Evolutionary conservation across 1,140 invertebrate genomes (phyloP), one percentile per base, ranked within the genome.

Genomic region (Sarcophaga peregrina): DNA sequence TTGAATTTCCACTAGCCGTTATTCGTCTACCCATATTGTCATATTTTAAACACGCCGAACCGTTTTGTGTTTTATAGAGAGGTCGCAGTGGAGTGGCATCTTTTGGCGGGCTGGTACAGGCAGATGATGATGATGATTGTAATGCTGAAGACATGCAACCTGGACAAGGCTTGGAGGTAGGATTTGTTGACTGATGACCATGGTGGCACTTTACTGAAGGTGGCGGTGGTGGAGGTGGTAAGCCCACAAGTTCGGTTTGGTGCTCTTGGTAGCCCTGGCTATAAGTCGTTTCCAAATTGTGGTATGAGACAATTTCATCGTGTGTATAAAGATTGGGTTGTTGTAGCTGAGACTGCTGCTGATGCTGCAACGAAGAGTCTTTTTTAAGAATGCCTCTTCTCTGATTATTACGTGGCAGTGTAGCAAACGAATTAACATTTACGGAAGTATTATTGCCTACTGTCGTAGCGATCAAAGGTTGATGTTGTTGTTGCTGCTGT

Each of bases 21-120:
- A 97, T 95, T 85, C 96, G 92, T 46, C 95, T 95, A 1, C 96
- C 96, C 94, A 97, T 96, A 87, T 97, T 97, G 90, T 97, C 96
- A 89, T 97, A 97, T 50, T 94, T 93, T 17, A 94, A 93, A 8
- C 87, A 88, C 5, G 85, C 87, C 13, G 50, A 80, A 48, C 25
- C 82, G 48, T n/a, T 73, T 25, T 8, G 9, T n/a, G 37, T 84
- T 62, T 85, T 85, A 62, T 83, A 84, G n/a, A 89, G 81, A 3
- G 88, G 86, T 72, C 87, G 75, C 84, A 90, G 80, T 5, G 87
- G 86, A 8, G 86, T 86, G 37, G 86, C 86, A 82, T 86, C 87
- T 52, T 87, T 85, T 47, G 88, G 86, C 54, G 87, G 87, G 78
- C 88, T 87, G 58, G 84, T 82, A 87, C 91, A 85, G 90, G 81